Evolutionary conservation across 2,888 invertebrate species (phyloP), one percentile per base, ranked within the genome.

Genomic region (Hartigia nigra): DNA sequence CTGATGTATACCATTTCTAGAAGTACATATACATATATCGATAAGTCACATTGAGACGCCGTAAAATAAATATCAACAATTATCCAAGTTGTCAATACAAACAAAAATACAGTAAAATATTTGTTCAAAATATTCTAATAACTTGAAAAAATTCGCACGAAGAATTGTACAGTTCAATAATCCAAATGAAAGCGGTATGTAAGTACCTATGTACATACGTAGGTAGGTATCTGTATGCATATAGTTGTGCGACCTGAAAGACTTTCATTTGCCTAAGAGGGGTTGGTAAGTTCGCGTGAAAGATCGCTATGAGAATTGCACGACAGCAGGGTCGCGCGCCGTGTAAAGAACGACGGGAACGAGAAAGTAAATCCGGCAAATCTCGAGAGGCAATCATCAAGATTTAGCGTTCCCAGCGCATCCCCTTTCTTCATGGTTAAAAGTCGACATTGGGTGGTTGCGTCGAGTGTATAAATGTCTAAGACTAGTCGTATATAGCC

Each of bases 361-460:
- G 34, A 12, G 32, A 34, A 72, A 72, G 34, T 72, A 72, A 75
- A 75, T 75, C 75, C 75, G 34, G 35, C 75, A 37, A 75, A 75
- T 37, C 75, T 75, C 75, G 23, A 12, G 34, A 37, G 37, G 76
- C 78, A 76, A 79, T 79, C 76, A 74, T 76, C 69, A 79, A 79
- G 78, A 79, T 79, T 79, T 79, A 79, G 31, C 78, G 74, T 69
- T 76, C 74, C 11, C 72, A 5, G 32, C 72, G 72, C 72, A 72
- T 72, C 72, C 72, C 72, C 32, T 34, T 31, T 34, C 72, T 72
- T 72, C 34, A 3, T 12, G 31, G 14, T 12, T 34, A 5, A 9
- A 34, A 31, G 34, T 32, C 23, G 23, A 55, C 55, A 23, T 23
- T 23, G 55, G 55, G 23, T 55, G 55, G 23, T 9, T 55, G 55